Evolutionary conservation across 2,113 vertebrate species (phyloP), one percentile per base, ranked within the genome.

Genomic region (Myotis yumanensis): DNA sequence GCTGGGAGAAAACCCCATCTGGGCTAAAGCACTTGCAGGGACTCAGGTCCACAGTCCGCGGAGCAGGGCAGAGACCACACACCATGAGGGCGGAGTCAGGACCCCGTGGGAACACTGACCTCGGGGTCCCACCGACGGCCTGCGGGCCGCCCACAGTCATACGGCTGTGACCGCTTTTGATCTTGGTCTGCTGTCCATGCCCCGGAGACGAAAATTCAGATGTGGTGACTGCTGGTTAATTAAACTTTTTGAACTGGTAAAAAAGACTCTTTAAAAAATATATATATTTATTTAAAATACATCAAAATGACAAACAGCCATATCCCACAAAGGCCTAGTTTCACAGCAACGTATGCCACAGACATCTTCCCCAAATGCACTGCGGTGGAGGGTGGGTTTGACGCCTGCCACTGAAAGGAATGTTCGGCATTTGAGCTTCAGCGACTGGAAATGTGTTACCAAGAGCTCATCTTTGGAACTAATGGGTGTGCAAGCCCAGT

Each of bases 171-270:
- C 37, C 86, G 80, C 95, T 95, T 96, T 86, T 76, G 30, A 91
- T 90, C 93, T 73, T 46, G 48, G 85, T 87, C 92, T 96, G 77
- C 83, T 64, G n/a, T 64, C 90, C 75, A 25, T 17, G 97, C 95
- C 91, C 94, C 51, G 40, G 90, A 93, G 95, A 96, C 71, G 71
- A 79, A 92, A 94, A 95, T 80, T 96, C 92, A 96, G 85, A 90
- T 93, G 83, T 95, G 73, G 90, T 95, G 95, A 97, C 97, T 97
- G 97, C 97, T 96, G 94, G 96, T 97, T 98, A 97, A 96, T 98
- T 96, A 89, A 89, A 93, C 96, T 97, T 92, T 93, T 89, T 90
- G 90, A 94, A 97, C 89, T 87, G 96, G 79, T 92, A 82, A 89
- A 97, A 96, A 97, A 94, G 93, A 64, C 22, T 95, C 77, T 96